These are phyloP conservation scores for Caretta caretta DNA, from an alignment of 2,113 vertebrate species.

Conservation along the genomic window DNA sequence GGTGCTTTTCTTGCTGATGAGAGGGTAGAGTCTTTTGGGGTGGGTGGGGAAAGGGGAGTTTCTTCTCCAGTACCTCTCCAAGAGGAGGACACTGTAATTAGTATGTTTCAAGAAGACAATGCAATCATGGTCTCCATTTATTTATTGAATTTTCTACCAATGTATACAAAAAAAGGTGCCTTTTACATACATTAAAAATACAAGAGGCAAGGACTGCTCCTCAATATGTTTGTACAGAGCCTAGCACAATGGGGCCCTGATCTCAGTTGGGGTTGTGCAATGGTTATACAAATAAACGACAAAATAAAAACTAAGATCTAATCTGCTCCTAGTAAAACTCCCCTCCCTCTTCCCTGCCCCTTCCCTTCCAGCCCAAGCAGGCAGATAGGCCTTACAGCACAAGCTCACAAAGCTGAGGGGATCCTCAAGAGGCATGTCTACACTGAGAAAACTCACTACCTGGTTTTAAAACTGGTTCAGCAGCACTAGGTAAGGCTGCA, in stretches of 20 bases:
- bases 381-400: not conserved
- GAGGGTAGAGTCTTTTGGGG: not conserved
- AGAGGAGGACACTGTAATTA: not conserved
- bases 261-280: not conserved
- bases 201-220: not conserved
- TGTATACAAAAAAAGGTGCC: not conserved
- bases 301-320: not conserved
- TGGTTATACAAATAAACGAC: not conserved
- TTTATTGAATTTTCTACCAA: not conserved
- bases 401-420: not conserved
- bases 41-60: not conserved
- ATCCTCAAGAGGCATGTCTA: not conserved
- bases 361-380: not conserved
- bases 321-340: not conserved
- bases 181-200: not conserved
- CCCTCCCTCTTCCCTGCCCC: too few species aligned
- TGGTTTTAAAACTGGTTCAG: not conserved
- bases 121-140: not conserved
- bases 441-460: too few species aligned
- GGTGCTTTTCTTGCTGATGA: not conserved
- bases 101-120: not conserved
- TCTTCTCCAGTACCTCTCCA: not conserved
- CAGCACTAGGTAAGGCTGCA: not conserved
- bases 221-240: not conserved
- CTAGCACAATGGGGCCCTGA: not conserved